Percentiles rank a stretch among this genome's conserved stretches.
These are phyloP conservation scores for Zootermopsis nevadensis DNA, from an alignment of 2,888 invertebrate species.

Conservation along the genomic window DNA sequence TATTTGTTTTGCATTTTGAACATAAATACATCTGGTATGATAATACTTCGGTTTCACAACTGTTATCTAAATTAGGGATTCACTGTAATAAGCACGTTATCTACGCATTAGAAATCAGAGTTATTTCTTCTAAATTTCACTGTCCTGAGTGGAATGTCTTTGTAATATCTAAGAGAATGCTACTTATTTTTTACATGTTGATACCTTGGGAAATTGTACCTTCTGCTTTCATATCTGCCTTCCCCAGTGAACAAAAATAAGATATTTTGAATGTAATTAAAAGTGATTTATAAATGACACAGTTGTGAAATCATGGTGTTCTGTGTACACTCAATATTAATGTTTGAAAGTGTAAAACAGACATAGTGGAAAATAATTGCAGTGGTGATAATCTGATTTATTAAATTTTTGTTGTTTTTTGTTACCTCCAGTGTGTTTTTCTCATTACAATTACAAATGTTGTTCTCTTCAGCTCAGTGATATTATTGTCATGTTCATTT, in stretches of 20 bases:
- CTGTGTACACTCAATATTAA: neutral
- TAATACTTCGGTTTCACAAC: neutral
- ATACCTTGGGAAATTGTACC: too few relatives aligned
- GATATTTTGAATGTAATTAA: too few relatives aligned
- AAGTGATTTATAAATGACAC: neutral
- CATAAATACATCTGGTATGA: neutral
- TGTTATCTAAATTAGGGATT: neutral
- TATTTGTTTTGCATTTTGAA: constrained; percentile 12
- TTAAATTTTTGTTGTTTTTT: constrained; percentile 19
- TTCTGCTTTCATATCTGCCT: too few relatives aligned
- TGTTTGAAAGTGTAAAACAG: constrained; percentile 16
- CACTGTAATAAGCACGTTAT: too few relatives aligned
- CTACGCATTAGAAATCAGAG: too few relatives aligned
- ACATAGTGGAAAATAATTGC: neutral
- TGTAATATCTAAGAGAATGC: too few relatives aligned
- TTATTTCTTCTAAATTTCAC: too few relatives aligned
- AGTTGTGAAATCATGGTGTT: neutral
- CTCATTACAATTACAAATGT: constrained; percentile 18
- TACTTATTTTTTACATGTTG: too few relatives aligned
- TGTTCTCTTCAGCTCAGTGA: constrained; percentile 30
- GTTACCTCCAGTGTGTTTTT: constrained; percentile 4
- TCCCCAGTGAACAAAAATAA: too few relatives aligned
- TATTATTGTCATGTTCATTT: constrained; percentile 46
- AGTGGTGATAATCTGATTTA: neutral
- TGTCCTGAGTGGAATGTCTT: too few relatives aligned